Percentiles rank a stretch among this genome's conserved stretches.
phyloP scores from a whole-genome alignment of 2,113 vertebrate genomes.

The Steatornis caripensis region DNA sequence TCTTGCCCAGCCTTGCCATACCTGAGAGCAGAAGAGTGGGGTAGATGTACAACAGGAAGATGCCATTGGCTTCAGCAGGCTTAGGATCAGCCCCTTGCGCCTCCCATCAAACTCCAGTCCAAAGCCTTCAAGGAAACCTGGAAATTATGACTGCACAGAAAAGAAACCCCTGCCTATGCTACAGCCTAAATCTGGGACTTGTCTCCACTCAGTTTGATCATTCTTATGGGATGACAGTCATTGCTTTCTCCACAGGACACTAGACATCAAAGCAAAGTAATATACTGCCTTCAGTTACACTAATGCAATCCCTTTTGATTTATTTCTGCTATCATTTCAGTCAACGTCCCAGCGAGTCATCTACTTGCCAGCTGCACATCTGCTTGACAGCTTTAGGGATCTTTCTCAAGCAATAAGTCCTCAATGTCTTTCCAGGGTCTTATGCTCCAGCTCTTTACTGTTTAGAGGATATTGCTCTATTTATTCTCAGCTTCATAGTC shows the following conservation, averaged over 20 bases:
- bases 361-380: conserved; percentile 27
- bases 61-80: background rate
- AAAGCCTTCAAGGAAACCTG: background rate
- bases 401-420: conserved; percentile 66
- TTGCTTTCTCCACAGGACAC: conserved; percentile 46
- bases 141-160: background rate
- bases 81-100: background rate
- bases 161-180: background rate
- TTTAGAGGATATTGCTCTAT: conserved; percentile 73
- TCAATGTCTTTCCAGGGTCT: conserved; percentile 57
- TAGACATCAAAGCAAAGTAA: conserved; percentile 24
- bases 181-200: conserved; percentile 1
- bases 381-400: conserved; percentile 66
- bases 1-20: background rate
- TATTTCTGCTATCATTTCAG: conserved; percentile 47
- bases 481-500: conserved; percentile 66
- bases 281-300: conserved; percentile 14
- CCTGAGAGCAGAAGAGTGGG: background rate
- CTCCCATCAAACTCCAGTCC: background rate
- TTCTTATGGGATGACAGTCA: background rate
- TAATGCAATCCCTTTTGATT: conserved; percentile 48
- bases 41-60: background rate
- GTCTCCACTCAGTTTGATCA: conserved; percentile 18
- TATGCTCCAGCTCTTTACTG: conserved; percentile 64
- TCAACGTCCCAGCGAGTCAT: conserved; percentile 1